Evolutionary conservation across 2,113 vertebrate genomes (phyloP).

Genomic region (Nesoenas mayeri): DNA sequence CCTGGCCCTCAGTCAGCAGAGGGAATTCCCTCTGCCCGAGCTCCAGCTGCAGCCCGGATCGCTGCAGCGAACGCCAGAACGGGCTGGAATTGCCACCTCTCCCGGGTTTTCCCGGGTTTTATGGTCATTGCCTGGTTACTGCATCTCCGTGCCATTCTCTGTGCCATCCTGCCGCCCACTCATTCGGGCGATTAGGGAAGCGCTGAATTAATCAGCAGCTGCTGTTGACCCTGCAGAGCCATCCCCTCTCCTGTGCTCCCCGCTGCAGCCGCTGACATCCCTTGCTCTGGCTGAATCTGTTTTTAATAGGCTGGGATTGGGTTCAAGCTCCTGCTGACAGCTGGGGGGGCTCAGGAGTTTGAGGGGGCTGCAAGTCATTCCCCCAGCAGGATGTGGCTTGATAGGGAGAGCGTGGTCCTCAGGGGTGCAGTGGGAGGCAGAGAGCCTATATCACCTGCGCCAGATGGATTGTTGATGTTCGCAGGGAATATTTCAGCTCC

Average conservation of each 20-base stretch:
- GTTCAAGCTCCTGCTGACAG: neutral
- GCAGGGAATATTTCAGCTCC: neutral
- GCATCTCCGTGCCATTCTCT: neutral
- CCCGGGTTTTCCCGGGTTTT: neutral
- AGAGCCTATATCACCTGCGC: neutral
- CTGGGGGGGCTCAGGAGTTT: neutral
- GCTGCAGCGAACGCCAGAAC: neutral
- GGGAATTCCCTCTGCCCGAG: slow-evolving; percentile 31
- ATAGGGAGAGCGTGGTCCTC: fast-evolving
- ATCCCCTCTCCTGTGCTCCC: neutral
- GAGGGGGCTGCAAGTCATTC: neutral
- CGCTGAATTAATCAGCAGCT: neutral
- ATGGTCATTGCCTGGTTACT: neutral
- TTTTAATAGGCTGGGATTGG: neutral
- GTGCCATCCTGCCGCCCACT: neutral
- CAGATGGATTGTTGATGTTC: neutral
- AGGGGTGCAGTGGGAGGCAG: neutral
- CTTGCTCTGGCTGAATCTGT: neutral
- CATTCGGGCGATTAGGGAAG: neutral
- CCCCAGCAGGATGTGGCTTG: neutral
- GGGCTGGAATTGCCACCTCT: neutral
- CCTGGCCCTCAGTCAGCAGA: neutral
- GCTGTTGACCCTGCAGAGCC: neutral
- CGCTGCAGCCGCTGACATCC: neutral
- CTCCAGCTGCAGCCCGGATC: neutral